Conservation (phyloP, 1,140 invertebrate species). For the Camponotus vicinus region DNA sequence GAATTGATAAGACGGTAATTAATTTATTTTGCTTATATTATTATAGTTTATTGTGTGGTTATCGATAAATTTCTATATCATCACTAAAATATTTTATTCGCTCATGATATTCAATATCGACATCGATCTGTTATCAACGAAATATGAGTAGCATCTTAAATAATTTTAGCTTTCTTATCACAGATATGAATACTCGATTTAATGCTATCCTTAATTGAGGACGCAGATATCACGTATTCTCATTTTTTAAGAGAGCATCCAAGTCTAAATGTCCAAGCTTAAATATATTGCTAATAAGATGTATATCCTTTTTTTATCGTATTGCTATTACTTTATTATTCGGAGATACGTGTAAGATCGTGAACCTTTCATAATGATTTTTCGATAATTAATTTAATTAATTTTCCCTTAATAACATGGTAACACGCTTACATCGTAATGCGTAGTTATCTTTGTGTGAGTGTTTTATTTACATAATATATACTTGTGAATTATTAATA, state of each 20-base stretch:
- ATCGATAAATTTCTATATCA: not conserved
- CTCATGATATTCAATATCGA: not conserved
- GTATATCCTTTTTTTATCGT: slow-evolving; percentile 12
- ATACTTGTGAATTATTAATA: not conserved
- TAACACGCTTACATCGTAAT: not conserved
- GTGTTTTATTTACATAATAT: not conserved
- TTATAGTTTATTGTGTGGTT: slow-evolving; percentile 1
- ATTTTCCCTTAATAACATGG: not conserved
- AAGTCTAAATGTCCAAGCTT: not conserved
- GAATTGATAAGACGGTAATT: slow-evolving; percentile 12
- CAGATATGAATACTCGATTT: slow-evolving; percentile 10
- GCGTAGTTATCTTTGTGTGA: not conserved
- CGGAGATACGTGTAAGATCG: not conserved
- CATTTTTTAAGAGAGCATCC: not conserved
- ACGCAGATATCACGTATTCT: slow-evolving; percentile 14
- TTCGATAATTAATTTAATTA: not conserved
- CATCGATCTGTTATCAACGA: not conserved
- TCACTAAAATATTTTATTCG: not conserved
- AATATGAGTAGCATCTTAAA: not conserved
- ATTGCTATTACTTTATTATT: not conserved
- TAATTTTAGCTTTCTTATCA: slow-evolving; percentile 33
- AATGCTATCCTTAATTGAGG: not conserved
- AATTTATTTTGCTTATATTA: not conserved
- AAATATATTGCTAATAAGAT: slow-evolving; percentile 22
- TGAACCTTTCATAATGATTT: not conserved